Evolutionary conservation across 2,888 invertebrate genomes (phyloP), one percentile per base, ranked within the genome.

Genomic region (Nemotelus nigrinus): DNA sequence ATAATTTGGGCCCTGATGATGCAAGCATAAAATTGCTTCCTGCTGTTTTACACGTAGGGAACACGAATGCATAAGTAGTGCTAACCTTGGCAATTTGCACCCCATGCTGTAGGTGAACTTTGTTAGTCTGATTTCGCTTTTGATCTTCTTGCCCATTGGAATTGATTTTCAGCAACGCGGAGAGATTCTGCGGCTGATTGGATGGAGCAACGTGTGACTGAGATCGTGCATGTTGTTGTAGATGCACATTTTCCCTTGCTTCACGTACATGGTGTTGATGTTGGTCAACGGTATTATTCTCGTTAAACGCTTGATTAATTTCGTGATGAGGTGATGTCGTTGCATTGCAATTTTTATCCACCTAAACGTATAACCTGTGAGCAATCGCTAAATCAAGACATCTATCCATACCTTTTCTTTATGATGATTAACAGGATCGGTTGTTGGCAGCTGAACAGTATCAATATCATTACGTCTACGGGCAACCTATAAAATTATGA

Each of bases 331-430:
- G 86, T 57, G 87, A 87, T 67, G 89, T 89, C 10, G 92, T 92
- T 45, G 92, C 92, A 86, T 93, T 93, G 83, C 92, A 92, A 85
- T 93, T 92, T 85, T 91, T 92, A 84, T 93, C 92, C 55, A 90
- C 88, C 81, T 88, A 65, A 43, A 53, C 8, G 25, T 5, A 4
- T 6, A 43, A 63, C 8, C 39, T 63, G 3, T 7, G 8, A 53
- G 43, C 48, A 43, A 25, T 60, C 5, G 6, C 25, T 48, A 57
- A 4, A 57, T 0, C 2, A 48, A 48, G 7, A 55, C n/a, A 60
- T 8, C 47, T 47, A 43, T 64, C 25, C 25, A 25, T n/a, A 74
- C 74, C 74, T 74, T 74, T 8, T 87, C 87, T 79, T 88, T 88
- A 68, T 86, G 85, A 84, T 89, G 89, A 10, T 89, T 88, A 81